Percentiles rank a stretch among this genome's conserved stretches.
Conservation (phyloP, 2,113 vertebrate species). For the Semicossyphus pulcher region DNA sequence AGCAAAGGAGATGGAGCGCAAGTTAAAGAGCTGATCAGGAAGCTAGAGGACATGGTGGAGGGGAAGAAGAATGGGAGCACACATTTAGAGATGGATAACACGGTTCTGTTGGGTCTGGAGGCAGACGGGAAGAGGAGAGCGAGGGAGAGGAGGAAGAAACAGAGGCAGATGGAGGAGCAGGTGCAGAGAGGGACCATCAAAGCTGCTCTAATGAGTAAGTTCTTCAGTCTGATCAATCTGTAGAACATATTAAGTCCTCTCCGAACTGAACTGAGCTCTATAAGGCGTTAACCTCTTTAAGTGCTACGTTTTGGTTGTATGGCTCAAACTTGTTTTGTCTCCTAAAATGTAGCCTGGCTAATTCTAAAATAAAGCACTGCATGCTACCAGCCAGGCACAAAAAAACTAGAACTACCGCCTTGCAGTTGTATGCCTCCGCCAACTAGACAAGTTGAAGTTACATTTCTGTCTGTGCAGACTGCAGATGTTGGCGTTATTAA, state of each 20-base stretch:
- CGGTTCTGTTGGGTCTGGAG: constrained; percentile 65
- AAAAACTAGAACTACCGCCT: too few species aligned
- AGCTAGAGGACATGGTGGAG: constrained; percentile 75
- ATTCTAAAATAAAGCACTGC: too few species aligned
- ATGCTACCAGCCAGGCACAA: too few species aligned
- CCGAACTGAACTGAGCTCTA: too few species aligned
- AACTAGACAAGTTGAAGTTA: too few species aligned
- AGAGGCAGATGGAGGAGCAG: constrained; percentile 81
- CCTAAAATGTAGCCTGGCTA: too few species aligned
- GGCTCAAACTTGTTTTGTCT: too few species aligned
- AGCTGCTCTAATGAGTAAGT: constrained; percentile 78
- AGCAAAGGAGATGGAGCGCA: constrained; percentile 67
- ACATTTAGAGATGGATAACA: constrained; percentile 53
- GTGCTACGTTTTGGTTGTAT: too few species aligned
- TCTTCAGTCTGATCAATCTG: background rate
- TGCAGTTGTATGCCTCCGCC: too few species aligned
- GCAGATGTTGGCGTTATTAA: too few species aligned
- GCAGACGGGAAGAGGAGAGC: constrained; percentile 75
- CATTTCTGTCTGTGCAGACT: too few species aligned
- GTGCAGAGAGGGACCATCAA: constrained; percentile 76
- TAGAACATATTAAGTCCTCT: background rate
- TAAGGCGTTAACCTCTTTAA: too few species aligned
- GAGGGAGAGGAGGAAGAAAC: constrained; percentile 81
- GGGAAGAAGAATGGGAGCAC: constrained; percentile 37
- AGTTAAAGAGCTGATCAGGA: constrained; percentile 68